Conservation (phyloP, 2,888 invertebrate genomes). For the Exocentrus adspersus region DNA sequence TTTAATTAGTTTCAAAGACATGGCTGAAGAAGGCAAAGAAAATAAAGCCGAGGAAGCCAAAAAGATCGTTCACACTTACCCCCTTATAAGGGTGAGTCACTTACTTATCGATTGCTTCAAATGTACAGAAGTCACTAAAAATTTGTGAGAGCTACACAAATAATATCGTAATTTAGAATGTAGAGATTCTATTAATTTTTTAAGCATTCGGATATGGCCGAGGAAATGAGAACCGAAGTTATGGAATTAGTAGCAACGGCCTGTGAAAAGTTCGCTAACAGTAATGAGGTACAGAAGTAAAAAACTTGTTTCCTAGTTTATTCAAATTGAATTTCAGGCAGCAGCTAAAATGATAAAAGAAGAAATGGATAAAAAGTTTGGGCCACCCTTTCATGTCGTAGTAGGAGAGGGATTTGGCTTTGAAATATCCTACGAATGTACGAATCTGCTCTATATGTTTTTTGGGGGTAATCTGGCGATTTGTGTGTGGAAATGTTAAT, state of each 20-base stretch:
- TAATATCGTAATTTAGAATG: no score
- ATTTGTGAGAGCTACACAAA: no score
- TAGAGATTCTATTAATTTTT: conserved; percentile 38
- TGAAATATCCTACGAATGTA: conserved; percentile 91
- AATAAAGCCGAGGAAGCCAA: conserved; percentile 44
- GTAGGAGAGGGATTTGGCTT: conserved; percentile 96
- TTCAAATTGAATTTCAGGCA: conserved; percentile 64
- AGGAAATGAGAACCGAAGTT: conserved; percentile 91
- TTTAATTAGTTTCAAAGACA: conserved; percentile 20
- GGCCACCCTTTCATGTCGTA: conserved; percentile 93
- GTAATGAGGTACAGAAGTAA: conserved; percentile 75
- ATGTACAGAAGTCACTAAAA: not conserved
- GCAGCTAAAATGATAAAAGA: conserved; percentile 96
- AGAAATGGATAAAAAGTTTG: conserved; percentile 94
- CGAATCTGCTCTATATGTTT: conserved; percentile 87
- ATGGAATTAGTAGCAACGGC: conserved; percentile 92
- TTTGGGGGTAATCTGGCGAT: conserved; percentile 92
- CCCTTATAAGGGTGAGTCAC: conserved; percentile 52
- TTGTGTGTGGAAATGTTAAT: conserved; percentile 87
- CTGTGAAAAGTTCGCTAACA: conserved; percentile 88
- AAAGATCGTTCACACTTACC: conserved; percentile 51
- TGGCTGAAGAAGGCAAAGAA: conserved; percentile 50
- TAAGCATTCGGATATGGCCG: conserved; percentile 92
- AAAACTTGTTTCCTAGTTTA: conserved; percentile 16
- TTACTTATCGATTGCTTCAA: conserved; percentile 35